These are phyloP conservation scores for Erpobdella octoculata DNA, from an alignment of 2,888 invertebrate species.

Conservation along the genomic window DNA sequence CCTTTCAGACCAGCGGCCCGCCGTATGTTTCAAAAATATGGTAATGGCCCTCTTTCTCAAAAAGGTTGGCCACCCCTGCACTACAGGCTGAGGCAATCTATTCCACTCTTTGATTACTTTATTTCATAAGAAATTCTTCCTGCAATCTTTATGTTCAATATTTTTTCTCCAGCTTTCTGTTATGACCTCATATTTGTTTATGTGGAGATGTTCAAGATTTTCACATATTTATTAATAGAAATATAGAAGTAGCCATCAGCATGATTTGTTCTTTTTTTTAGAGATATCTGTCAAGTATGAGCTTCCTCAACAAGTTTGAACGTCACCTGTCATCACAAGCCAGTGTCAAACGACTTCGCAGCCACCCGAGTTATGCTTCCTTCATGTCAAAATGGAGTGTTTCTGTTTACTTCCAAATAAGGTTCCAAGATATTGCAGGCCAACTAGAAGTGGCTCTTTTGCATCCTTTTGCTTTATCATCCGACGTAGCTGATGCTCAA, in stretches of 20 bases:
- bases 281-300: constrained; percentile 70
- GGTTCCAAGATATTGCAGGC: constrained; percentile 81
- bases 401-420: constrained; percentile 89
- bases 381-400: constrained; percentile 83
- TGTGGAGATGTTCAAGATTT: no score
- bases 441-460: constrained; percentile 57
- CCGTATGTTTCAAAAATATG: no score
- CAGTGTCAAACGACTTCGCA: constrained; percentile 59
- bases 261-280: constrained; percentile 41
- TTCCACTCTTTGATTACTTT: no score
- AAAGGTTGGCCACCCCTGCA: no score
- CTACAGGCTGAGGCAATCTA: no score
- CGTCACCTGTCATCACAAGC: constrained; percentile 60
- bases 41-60: no score
- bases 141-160: not conserved
- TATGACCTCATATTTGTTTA: no score
- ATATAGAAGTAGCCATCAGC: no score
- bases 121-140: no score
- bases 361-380: constrained; percentile 66
- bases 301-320: constrained; percentile 68
- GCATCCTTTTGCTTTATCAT: constrained; percentile 40
- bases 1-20: no score
- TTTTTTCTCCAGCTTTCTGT: no score
- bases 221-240: no score
- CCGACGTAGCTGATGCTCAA: constrained; percentile 24